Percentiles rank a stretch among this genome's conserved stretches.
These are phyloP conservation scores for Chrysaora quinquecirrha DNA, from an alignment of 30 jellyfish, hydroid and myxozoan species.

Conservation along the genomic window DNA sequence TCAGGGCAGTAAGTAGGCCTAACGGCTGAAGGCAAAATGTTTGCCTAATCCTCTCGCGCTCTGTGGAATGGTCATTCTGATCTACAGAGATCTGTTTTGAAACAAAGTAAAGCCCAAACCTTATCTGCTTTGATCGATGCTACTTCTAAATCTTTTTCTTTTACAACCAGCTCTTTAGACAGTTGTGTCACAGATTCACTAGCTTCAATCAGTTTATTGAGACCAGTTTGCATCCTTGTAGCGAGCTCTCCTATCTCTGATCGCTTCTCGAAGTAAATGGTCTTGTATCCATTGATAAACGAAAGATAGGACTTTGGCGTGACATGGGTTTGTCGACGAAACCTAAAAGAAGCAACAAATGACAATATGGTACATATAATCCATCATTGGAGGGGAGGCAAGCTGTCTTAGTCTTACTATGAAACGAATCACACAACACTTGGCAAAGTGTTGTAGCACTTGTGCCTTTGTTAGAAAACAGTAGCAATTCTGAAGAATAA, in stretches of 20 bases:
- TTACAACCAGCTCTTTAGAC: conserved; percentile 93
- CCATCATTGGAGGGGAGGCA: neutral
- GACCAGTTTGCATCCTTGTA: conserved; percentile 94
- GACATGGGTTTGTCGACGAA: conserved; percentile 96
- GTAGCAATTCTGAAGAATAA: no score
- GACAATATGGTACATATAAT: neutral
- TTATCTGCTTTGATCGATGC: conserved; percentile 93
- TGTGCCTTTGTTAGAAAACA: no score
- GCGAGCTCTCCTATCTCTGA: conserved; percentile 95
- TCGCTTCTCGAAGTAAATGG: conserved; percentile 79
- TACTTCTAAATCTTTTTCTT: conserved; percentile 86
- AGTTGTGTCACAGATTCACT: conserved; percentile 91
- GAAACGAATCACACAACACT: no score
- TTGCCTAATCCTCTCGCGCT: no score
- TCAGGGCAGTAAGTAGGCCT: no score
- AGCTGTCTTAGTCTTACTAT: no score
- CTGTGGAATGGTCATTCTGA: no score
- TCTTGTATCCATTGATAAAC: conserved; percentile 87
- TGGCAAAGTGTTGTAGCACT: no score
- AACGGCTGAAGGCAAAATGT: no score
- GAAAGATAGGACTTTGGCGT: conserved; percentile 98
- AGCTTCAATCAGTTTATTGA: conserved; percentile 93
- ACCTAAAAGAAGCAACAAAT: conserved; percentile 29
- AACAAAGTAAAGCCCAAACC: no score
- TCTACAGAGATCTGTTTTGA: no score